phyloP scores from a whole-genome alignment of 2,113 vertebrate genomes.

The Crotalus helleri region DNA sequence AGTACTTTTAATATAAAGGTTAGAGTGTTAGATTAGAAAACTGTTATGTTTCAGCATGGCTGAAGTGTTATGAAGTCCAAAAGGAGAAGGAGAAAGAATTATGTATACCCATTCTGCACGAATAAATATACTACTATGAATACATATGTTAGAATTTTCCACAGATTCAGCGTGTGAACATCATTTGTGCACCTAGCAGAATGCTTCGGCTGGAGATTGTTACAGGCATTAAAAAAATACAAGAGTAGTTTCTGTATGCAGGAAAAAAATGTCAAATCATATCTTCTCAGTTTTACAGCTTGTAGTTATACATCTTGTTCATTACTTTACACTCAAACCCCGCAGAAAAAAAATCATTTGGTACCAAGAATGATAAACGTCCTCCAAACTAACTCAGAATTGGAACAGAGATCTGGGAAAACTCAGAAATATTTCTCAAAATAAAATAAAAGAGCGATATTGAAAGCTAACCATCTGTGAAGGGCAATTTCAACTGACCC shows the following conservation, averaged over 20 bases:
- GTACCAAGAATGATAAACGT: conserved; percentile 23
- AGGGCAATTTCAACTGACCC: conserved; percentile 51
- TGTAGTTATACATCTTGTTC: conserved; percentile 35
- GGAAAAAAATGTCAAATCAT: background rate
- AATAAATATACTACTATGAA: background rate
- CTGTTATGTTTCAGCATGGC: background rate
- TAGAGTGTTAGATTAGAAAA: background rate
- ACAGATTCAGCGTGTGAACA: background rate
- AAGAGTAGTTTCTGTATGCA: background rate
- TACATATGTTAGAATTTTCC: background rate
- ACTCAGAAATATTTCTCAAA: conserved; percentile 37
- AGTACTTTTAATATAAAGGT: background rate
- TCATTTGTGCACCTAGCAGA: background rate
- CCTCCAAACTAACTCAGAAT: background rate
- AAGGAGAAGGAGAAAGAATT: background rate
- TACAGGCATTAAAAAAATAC: background rate
- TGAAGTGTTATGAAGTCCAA: background rate
- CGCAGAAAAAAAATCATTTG: background rate
- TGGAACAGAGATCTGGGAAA: conserved; percentile 32
- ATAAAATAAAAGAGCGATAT: conserved; percentile 30
- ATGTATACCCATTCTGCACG: background rate
- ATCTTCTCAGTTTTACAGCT: background rate
- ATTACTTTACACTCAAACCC: background rate
- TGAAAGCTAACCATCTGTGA: conserved; percentile 48
- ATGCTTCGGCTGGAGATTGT: background rate